Percentiles rank a stretch among this genome's conserved stretches.
Conservation (phyloP, 2,888 invertebrate species). For the Apamea crenata region DNA sequence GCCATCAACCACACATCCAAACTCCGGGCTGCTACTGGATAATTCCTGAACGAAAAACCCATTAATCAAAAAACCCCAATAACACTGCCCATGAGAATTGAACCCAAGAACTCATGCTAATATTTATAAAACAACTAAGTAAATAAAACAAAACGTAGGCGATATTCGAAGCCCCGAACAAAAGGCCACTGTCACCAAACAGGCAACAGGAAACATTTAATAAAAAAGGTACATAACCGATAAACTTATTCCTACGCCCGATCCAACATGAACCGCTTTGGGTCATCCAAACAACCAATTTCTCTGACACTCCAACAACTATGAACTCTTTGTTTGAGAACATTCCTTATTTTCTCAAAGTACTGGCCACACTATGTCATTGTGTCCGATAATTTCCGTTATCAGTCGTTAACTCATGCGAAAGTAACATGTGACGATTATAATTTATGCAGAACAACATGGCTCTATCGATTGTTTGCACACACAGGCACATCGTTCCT, state of each 20-base stretch:
- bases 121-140: not conserved
- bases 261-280: constrained; percentile 21
- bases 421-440: constrained; percentile 57
- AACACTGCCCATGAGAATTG: not conserved
- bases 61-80: no score
- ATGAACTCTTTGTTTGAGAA: constrained; percentile 43
- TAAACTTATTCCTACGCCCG: constrained; percentile 38
- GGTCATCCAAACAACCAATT: constrained; percentile 36
- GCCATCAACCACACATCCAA: not conserved
- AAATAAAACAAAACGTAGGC: not conserved
- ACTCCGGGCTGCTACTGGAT: not conserved
- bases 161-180: constrained; percentile 25
- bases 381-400: constrained; percentile 53
- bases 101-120: not conserved
- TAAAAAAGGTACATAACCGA: constrained; percentile 38
- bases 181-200: constrained; percentile 31
- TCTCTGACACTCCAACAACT: constrained; percentile 14
- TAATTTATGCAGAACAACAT: constrained; percentile 45
- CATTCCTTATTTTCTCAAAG: constrained; percentile 6
- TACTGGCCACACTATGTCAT: constrained; percentile 24
- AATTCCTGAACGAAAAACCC: not conserved
- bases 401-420: constrained; percentile 63
- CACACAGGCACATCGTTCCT: constrained; percentile 20
- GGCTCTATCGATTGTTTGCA: constrained; percentile 51
- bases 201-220: constrained; percentile 55